phyloP scores from a whole-genome alignment of 2,797 vertebrate genomes.

The Amblyraja radiata region DNA sequence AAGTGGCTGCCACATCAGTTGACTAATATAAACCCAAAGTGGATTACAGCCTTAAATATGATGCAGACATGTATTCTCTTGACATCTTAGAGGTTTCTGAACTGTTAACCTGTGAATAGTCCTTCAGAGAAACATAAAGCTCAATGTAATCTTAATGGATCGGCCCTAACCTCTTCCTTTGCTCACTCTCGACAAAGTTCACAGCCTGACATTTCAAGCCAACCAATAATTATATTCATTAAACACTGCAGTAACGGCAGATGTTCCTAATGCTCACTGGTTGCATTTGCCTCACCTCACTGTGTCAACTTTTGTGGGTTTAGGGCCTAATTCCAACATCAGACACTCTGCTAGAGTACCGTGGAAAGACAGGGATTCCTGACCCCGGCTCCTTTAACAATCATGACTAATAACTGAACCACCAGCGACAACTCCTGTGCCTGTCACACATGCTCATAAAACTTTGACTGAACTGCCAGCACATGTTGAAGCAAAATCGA shows the following conservation, averaged over 20 bases:
- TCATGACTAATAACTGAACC: not conserved
- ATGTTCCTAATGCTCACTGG: not conserved
- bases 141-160: not conserved
- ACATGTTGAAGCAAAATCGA: not conserved
- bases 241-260: not conserved
- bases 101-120: not conserved
- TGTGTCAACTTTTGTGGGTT: not conserved
- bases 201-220: not conserved
- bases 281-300: not conserved
- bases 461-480: not conserved
- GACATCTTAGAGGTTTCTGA: not conserved
- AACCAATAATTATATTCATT: not conserved
- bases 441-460: not conserved
- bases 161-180: not conserved
- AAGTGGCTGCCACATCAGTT: not conserved
- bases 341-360: not conserved
- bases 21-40: not conserved
- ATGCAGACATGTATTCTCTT: not conserved
- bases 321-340: not conserved
- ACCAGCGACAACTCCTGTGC: not conserved
- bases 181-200: not conserved
- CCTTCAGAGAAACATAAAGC: not conserved
- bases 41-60: not conserved
- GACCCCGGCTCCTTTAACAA: not conserved
- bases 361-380: not conserved